Evolutionary conservation across 2,888 invertebrate genomes (phyloP), one percentile per base, ranked within the genome.

Genomic region (Cephus pulcher): DNA sequence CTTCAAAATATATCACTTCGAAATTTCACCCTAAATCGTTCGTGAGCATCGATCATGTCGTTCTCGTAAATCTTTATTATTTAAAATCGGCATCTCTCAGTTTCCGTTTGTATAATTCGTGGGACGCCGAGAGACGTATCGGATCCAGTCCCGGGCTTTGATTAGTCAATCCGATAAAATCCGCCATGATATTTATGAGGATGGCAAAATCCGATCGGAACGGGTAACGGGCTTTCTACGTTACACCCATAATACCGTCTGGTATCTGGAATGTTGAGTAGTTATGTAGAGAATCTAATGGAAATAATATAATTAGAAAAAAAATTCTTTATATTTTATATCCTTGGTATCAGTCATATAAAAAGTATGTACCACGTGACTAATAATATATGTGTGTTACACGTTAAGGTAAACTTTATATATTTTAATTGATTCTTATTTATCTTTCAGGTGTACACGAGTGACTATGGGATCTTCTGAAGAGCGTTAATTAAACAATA

Each of bases 121-220:
- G 71, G 71, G 71, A 71, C 71, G 33, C 32, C 74, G 74, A 12
- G 74, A 37, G 34, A 74, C 75, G 75, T 73, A 78, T 76, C 75
- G 70, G 70, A 78, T 78, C 78, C 75, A 76, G 75, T 76, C 68
- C 70, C 78, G 68, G 73, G 75, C 78, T 78, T 78, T 76, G 78
- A 78, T 78, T 78, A 75, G 76, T 68, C 78, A 76, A 78, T 78
- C 78, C 78, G 78, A 78, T 78, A 78, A 23, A 78, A 78, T 78
- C 78, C 78, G 40, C 56, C 70, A 76, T 35, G 75, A 78, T 33
- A 78, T 78, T 78, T 78, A 78, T 73, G 78, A 76, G 71, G 71
- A 71, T 71, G 34, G 71, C 32, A 71, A 71, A 71, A 71, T 71
- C 71, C 71, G 71, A 71, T 71, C 71, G 71, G 11, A 34, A 34